Evolutionary conservation across 1,140 invertebrate species (phyloP).

Genomic region (Drosophila persimilis): DNA sequence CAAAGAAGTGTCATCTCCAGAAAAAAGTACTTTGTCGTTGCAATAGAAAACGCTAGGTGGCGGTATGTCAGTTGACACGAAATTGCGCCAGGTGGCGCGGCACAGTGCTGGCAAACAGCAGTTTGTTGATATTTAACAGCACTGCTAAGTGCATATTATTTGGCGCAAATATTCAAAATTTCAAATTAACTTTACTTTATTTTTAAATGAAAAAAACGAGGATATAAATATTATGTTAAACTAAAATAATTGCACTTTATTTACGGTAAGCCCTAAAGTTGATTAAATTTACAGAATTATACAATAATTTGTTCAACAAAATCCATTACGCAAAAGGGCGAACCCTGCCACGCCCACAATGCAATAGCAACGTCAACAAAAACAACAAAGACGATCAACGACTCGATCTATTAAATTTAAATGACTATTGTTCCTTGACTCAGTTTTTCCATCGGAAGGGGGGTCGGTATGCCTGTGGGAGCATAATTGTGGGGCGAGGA

Average conservation of each 20-base stretch:
- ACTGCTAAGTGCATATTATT: background rate
- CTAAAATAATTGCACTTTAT: slow-evolving; percentile 65
- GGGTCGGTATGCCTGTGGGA: slow-evolving; percentile 1
- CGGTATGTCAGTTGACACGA: too few species aligned
- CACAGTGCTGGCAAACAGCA: background rate
- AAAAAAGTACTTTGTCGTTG: too few species aligned
- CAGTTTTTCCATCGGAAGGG: slow-evolving; percentile 30
- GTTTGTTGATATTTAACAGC: background rate
- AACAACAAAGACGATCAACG: slow-evolving; percentile 9
- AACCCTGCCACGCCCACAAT: slow-evolving; percentile 25
- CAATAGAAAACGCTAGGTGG: too few species aligned
- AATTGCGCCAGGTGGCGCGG: too few species aligned
- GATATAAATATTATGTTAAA: background rate
- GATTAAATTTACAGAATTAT: slow-evolving; percentile 38
- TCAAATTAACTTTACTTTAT: too few species aligned
- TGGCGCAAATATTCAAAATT: too few species aligned
- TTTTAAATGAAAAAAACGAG: background rate
- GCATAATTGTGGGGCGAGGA: background rate
- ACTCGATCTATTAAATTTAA: slow-evolving; percentile 62
- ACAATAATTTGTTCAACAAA: slow-evolving; percentile 62
- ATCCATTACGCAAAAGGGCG: slow-evolving; percentile 11
- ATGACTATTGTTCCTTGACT: slow-evolving; percentile 77
- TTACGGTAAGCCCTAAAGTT: slow-evolving; percentile 25
- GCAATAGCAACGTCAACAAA: slow-evolving; percentile 15
- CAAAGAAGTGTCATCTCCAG: too few species aligned